These are phyloP conservation scores for Euthynnus affinis DNA, from an alignment of 2,797 vertebrate species.

Conservation along the genomic window DNA sequence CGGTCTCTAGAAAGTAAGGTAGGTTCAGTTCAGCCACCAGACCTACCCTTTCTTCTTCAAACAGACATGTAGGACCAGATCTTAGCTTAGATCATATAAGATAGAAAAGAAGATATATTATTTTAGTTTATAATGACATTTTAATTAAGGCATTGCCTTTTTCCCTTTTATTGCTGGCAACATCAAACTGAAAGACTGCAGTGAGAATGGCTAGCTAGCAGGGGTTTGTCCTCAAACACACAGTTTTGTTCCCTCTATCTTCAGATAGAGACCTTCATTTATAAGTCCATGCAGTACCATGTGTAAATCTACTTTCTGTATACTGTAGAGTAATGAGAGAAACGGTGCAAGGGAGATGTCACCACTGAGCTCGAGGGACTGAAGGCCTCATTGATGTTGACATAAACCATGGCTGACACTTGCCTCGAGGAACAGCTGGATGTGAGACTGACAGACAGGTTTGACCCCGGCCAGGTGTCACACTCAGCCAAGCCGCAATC, in stretches of 20 bases:
- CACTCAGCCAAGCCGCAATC: neutral
- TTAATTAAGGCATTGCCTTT: neutral
- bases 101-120: too few species aligned
- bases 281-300: neutral
- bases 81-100: too few species aligned
- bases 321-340: neutral
- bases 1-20: too few species aligned
- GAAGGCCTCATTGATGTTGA: conserved; percentile 28
- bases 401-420: conserved; percentile 38
- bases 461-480: conserved; percentile 26
- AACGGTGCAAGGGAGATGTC: neutral
- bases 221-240: too few species aligned
- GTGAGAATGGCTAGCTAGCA: neutral
- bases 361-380: conserved; percentile 18
- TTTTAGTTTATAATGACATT: too few species aligned
- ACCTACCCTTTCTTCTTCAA: too few species aligned
- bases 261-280: neutral
- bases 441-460: conserved; percentile 37
- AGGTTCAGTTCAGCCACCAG: too few species aligned
- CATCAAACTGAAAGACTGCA: neutral
- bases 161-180: neutral
- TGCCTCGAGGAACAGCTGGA: conserved; percentile 45
- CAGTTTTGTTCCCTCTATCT: neutral
- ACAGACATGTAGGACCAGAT: too few species aligned
- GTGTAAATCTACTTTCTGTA: neutral